Base-by-base conservation (phyloP, 2,113 vertebrate genomes). In the Pelvicachromis taeniatus region DNA sequence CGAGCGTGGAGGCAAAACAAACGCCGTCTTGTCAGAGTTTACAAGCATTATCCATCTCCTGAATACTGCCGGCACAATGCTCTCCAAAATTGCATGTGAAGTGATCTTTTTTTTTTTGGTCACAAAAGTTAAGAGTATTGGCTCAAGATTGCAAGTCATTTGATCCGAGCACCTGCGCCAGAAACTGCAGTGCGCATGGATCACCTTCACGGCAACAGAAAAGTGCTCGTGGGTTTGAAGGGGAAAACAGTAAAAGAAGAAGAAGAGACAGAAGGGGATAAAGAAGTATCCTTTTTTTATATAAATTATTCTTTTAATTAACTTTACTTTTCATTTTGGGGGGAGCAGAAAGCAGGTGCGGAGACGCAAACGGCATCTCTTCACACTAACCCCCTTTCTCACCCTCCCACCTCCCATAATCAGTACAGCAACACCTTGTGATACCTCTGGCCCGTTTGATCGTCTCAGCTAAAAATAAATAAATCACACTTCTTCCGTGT, bases 11-110 rank as follows among this genome's bases (percentile, higher is more conserved):
- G 35, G 23, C 92, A 89, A 91, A 93, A 95, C 92, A 95, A 95
- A 95, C 38, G 92, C 85, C 19, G 88, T 81, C 93, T 93, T 92
- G 94, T 95, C 93, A 94, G 91, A 95, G 91, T 95, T 96, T 94
- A 96, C 95, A 95, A 93, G 94, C 88, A 84, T 93, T 81, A 95
- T 91, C 92, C 92, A 91, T 90, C 89, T 88, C 83, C 86, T 90
- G 87, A 91, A 93, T 87, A 45, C 83, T 35, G 87, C 4, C 9
- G 73, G 84, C 89, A 92, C 94, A 92, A 92, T 85, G 88, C 79
- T 53, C 87, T 59, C 26, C 59, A 81, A 87, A 85, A 61, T 42
- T 87, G 79, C 86, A 85, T 85, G 88, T 83, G 91, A 88, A 81
- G 87, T 81, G 92, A 90, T 89, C 77, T 84, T 84, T 53, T 53